Percentiles rank a stretch among this genome's conserved stretches.
Evolutionary conservation across 2,888 invertebrate species (phyloP).

Genomic region (Hemaris fuciformis): DNA sequence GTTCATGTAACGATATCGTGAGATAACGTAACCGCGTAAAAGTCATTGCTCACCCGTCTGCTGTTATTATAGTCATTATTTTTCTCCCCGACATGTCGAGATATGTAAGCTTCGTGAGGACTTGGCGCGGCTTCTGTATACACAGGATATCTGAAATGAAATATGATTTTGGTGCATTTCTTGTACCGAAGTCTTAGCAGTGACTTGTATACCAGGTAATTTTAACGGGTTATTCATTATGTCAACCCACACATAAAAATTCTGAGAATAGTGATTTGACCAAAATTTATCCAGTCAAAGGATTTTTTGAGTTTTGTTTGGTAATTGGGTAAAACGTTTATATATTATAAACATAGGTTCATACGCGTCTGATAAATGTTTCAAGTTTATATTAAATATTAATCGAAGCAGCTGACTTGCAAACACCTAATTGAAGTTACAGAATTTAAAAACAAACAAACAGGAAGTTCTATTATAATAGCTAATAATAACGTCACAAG

Average conservation of each 20-base stretch:
- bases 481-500: too few relatives aligned
- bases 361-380: too few relatives aligned
- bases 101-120: conserved; percentile 94
- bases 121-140: conserved; percentile 88
- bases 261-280: not conserved
- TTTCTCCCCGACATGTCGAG: conserved; percentile 92
- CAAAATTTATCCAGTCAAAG: not conserved
- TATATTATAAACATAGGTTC: too few relatives aligned
- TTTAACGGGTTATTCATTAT: not conserved
- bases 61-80: conserved; percentile 86
- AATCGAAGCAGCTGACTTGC: too few relatives aligned
- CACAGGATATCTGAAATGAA: conserved; percentile 77
- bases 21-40: not conserved
- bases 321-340: too few relatives aligned
- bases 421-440: too few relatives aligned
- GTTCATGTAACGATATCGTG: not conserved
- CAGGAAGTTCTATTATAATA: too few relatives aligned
- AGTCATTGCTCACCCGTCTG: conserved; percentile 70
- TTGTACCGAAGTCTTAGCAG: too few relatives aligned
- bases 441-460: too few relatives aligned
- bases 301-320: not conserved
- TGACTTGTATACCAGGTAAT: too few relatives aligned
- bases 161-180: too few relatives aligned
- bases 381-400: too few relatives aligned
- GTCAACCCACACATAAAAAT: not conserved